Base-by-base conservation (phyloP, 2,888 invertebrate genomes). In the Neoaliturus tenellus region DNA sequence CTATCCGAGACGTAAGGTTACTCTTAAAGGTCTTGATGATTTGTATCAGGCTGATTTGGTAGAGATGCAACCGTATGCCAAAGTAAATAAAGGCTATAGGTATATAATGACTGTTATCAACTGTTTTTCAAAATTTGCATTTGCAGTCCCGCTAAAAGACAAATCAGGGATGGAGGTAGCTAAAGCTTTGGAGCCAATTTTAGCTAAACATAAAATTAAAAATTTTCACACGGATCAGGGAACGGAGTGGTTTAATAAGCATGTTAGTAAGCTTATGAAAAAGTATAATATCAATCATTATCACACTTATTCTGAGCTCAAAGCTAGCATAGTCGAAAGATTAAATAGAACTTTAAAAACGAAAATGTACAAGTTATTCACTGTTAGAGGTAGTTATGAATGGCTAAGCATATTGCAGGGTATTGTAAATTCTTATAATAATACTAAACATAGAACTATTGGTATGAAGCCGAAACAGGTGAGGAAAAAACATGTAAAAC, bases 1-100 rank as follows among this genome's bases (percentile, higher is more conserved):
- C 8, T 80, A 75, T 62, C 69, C 73, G 0, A 78, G 51, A 78
- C 73, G 81, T 80, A 67, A 48, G 44, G 82, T 75, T 23, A 73
- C 80, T 48, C 55, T 71, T 3, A 80, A 83, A n/a, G 82, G 83
- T 14, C 81, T 84, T 17, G 71, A 83, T 51, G 83, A 85, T 41
- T 84, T 81, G 58, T 86, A 69, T 31, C 82, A 84, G 23, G 75
- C 81, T 0, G 85, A 85, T 51, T 51, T 85, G 23, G 55, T 84
- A n/a, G 82, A 84, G 0, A 84, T 84, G 83, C 51, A 28, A 17
- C 67, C 67, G 55, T 85, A 62, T 51, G 28, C 58, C 1, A 51
- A 33, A 39, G 8, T 84, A 55, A 85, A 85, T 44, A 55, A 83
- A 33, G 85, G 85, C 31, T 82, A 58, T 41, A 84, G 83, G 51